Conservation (phyloP, 2,113 vertebrate species). For the Tenrec ecaudatus region DNA sequence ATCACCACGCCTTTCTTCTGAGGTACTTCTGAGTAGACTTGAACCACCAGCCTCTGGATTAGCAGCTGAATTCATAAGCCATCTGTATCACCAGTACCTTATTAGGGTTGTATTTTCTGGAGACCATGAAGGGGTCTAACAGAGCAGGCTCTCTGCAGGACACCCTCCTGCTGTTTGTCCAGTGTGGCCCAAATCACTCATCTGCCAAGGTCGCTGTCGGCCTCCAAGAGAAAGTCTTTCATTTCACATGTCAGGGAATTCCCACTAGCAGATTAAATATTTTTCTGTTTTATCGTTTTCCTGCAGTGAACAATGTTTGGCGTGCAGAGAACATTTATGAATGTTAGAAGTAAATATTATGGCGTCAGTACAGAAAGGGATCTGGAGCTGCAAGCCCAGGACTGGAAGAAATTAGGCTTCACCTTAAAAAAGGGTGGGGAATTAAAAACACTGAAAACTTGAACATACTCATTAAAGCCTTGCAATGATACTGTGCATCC, state of each 20-base stretch:
- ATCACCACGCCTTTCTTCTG: neutral
- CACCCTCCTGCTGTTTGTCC: neutral
- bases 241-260: constrained; percentile 75
- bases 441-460: neutral
- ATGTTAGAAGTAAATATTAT: constrained; percentile 73
- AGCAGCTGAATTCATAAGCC: neutral
- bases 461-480: neutral
- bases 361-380: constrained; percentile 55
- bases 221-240: constrained; percentile 54
- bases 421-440: neutral
- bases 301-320: constrained; percentile 76
- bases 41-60: neutral
- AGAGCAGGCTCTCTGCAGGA: neutral
- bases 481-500: neutral
- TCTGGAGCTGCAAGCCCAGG: neutral
- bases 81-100: neutral
- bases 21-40: neutral
- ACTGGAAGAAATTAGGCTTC: constrained; percentile 54
- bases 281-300: constrained; percentile 80
- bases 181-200: neutral
- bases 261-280: constrained; percentile 76
- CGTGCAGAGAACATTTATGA: constrained; percentile 65
- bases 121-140: neutral
- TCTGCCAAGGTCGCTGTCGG: constrained; percentile 46
- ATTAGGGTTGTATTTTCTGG: neutral